These are phyloP conservation scores for Scomberomorus guttatus DNA, from an alignment of 2,797 vertebrate species.

Conservation along the genomic window DNA sequence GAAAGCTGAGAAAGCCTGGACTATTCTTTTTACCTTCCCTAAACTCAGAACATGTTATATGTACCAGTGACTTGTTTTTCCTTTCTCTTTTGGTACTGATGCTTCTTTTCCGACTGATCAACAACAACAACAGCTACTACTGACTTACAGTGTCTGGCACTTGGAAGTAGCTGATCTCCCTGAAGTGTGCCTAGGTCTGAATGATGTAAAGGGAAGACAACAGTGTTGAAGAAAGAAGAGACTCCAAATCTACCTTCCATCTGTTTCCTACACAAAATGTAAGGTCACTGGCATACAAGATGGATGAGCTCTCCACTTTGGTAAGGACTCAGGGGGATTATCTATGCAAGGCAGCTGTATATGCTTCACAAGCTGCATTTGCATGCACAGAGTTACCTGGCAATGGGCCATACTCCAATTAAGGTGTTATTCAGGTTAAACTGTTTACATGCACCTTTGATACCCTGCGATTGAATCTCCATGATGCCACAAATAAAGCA, in stretches of 20 bases:
- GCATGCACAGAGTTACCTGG: conserved; percentile 4
- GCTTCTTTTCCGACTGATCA: not conserved
- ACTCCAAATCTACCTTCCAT: conserved; percentile 15
- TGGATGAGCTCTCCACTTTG: conserved; percentile 23
- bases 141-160: conserved; percentile 6
- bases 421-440: conserved; percentile 43
- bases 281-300: conserved; percentile 43
- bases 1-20: not conserved
- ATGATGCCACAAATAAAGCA: not conserved
- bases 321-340: conserved; percentile 38
- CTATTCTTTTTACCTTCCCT: conserved; percentile 11
- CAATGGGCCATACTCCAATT: conserved; percentile 28
- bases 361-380: conserved; percentile 14
- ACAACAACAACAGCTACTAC: not conserved
- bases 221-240: not conserved
- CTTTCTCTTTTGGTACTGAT: not conserved
- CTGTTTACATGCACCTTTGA: conserved; percentile 43
- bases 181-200: not conserved
- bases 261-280: conserved; percentile 7
- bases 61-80: conserved; percentile 2
- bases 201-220: not conserved
- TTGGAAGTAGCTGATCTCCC: not conserved
- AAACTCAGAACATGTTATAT: not conserved
- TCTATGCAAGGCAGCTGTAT: conserved; percentile 25
- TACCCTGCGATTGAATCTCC: conserved; percentile 3